Base-by-base conservation (phyloP, 2,888 invertebrate genomes). In the Horisme vitalbata region DNA sequence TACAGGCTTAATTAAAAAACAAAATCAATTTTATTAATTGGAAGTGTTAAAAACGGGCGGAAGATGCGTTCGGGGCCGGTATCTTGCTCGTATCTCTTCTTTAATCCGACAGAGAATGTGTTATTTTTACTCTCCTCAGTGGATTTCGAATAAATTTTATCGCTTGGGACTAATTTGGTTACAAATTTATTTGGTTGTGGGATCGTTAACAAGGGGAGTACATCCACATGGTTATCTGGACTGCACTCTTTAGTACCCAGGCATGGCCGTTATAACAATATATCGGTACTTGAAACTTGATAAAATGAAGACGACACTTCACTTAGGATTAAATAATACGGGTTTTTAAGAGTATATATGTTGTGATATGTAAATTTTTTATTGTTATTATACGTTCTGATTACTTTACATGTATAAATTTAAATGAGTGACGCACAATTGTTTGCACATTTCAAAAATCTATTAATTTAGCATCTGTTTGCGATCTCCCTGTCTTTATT, bases 1-100 rank as follows among this genome's bases (percentile, higher is more conserved):
- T 83, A 83, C 83, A 70, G 73, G 75, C 80, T 82, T 88, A 89
- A 88, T 89, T 88, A 89, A 88, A 89, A 89, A 89, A 87, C 86
- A 83, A 89, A 89, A 87, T 86, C 87, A 88, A 88, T 87, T 89
- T 89, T 89, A 88, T 89, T 89, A 89, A 89, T 89, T 89, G 89
- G 85, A 83, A 86, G 88, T 87, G 89, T 88, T 88, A 89, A 89
- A 85, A 88, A 85, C 82, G 87, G 87, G 80, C 86, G 87, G 85
- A 85, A 84, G 84, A 83, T 76, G 76, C 81, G 82, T 79, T 73
- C 76, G 78, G 61, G 63, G 59, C 59, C 65, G 77, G 76, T 86
- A 88, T 87, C 86, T 86, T 60, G 80, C 69, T 81, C 87, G 81
- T 88, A 88, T 88, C 87, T 88, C 82, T 82, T 83, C 77, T 83